A percentile compares a stretch with the other conserved stretches of the same genome.
phyloP scores from a whole-genome alignment of 2,113 vertebrate genomes.

The Elephantulus edwardii region DNA sequence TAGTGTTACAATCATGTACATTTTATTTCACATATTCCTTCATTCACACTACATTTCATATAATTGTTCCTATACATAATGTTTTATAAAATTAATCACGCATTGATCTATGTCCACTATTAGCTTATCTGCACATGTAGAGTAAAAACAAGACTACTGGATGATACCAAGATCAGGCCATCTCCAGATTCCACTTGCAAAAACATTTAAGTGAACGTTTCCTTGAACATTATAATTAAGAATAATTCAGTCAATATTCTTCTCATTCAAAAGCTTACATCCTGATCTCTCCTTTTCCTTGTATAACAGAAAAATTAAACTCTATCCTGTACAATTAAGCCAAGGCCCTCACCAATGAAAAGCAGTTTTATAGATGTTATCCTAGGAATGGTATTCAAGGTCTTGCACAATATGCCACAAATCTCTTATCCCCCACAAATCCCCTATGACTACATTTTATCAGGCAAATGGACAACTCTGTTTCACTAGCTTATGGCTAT shows the following conservation, averaged over 20 bases:
- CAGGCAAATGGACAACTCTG: not conserved
- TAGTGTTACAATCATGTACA: no score
- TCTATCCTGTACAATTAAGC: not conserved
- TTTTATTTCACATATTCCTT: no score
- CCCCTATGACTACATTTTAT: not conserved
- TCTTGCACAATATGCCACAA: not conserved
- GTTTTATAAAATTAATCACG: no score
- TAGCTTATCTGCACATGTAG: not conserved
- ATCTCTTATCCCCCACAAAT: not conserved
- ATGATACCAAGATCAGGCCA: not conserved
- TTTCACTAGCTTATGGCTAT: not conserved
- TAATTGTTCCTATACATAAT: no score
- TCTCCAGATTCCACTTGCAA: not conserved
- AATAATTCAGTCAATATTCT: not conserved
- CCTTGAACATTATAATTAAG: not conserved
- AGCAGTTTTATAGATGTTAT: not conserved
- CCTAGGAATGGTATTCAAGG: not conserved
- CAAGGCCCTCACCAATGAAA: not conserved
- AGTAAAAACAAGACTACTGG: not conserved
- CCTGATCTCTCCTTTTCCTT: not conserved
- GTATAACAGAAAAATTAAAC: not conserved
- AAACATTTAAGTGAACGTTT: not conserved
- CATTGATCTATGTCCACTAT: no score
- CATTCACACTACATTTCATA: no score
- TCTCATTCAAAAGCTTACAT: not conserved